Percentiles rank a stretch among this genome's conserved stretches.
Conservation (phyloP, 2,113 vertebrate genomes). For the Eretmochelys imbricata region DNA sequence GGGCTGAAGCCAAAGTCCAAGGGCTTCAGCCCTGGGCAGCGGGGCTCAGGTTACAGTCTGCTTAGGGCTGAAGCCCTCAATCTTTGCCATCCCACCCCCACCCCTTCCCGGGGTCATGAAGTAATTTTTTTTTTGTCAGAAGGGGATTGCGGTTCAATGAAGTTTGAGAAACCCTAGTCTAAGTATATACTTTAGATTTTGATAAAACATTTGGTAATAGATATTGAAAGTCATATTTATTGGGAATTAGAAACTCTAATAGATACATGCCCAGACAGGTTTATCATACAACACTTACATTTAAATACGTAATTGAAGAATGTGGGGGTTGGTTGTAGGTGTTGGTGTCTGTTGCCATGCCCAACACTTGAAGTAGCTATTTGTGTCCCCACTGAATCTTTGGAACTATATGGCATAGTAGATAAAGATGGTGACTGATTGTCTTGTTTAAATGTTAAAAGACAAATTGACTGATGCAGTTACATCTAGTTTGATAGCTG, state of each 20-base stretch:
- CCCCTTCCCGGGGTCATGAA: too few relatives aligned
- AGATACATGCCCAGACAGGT: not conserved
- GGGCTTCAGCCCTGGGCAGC: too few relatives aligned
- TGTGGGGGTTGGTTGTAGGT: too few relatives aligned
- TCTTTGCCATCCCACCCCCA: too few relatives aligned
- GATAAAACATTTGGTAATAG: not conserved
- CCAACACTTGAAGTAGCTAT: not conserved
- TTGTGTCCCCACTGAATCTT: not conserved
- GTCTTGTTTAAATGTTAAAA: not conserved
- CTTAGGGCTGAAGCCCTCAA: too few relatives aligned
- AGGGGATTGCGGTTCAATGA: too few relatives aligned
- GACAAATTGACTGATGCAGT: not conserved
- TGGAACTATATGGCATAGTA: not conserved
- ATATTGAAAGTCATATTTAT: not conserved
- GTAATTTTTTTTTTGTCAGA: too few relatives aligned
- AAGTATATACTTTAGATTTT: not conserved
- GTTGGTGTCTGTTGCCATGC: fast-evolving
- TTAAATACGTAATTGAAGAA: fast-evolving
- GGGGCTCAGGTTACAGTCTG: too few relatives aligned
- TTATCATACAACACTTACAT: fast-evolving
- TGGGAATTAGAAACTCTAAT: not conserved
- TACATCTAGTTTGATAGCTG: not conserved
- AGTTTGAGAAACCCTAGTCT: too few relatives aligned
- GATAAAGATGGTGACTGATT: not conserved
- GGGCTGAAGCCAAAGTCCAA: too few relatives aligned